phyloP scores from a whole-genome alignment of 2,888 invertebrate species.

The Uropetala carovei region DNA sequence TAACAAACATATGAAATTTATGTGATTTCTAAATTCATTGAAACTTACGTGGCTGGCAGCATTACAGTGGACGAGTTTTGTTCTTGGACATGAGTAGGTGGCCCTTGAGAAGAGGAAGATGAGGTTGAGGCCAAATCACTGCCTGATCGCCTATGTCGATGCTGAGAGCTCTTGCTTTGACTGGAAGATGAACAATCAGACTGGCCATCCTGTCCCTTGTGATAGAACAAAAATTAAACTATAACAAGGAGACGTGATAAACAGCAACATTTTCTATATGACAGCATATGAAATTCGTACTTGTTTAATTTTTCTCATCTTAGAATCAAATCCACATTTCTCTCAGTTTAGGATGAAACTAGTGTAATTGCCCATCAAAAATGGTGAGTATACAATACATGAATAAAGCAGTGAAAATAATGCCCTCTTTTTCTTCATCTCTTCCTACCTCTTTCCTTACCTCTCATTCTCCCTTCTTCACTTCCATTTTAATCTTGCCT shows the following conservation, averaged over 20 bases:
- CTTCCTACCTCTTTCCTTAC: too few relatives aligned
- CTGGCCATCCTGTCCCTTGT: slow-evolving; percentile 22
- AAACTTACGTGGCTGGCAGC: slow-evolving; percentile 81
- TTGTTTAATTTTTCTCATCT: too few relatives aligned
- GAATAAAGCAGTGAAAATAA: too few relatives aligned
- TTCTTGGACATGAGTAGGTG: background rate
- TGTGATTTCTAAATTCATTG: too few relatives aligned
- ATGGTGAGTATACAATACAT: too few relatives aligned
- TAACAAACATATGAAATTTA: too few relatives aligned
- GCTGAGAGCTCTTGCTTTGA: slow-evolving; percentile 68
- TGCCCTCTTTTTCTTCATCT: too few relatives aligned
- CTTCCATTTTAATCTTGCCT: too few relatives aligned
- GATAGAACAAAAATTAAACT: background rate
- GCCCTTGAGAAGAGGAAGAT: slow-evolving; percentile 69
- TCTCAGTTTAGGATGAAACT: too few relatives aligned
- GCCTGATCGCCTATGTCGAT: slow-evolving; percentile 74
- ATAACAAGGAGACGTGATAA: background rate
- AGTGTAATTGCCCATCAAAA: too few relatives aligned
- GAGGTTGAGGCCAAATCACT: slow-evolving; percentile 74
- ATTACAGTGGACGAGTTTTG: slow-evolving; percentile 70
- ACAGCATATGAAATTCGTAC: background rate
- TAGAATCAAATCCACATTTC: too few relatives aligned
- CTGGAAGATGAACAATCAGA: slow-evolving; percentile 30
- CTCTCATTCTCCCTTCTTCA: too few relatives aligned
- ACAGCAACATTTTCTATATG: background rate